These are phyloP conservation scores for Antigone vipio DNA, from an alignment of 2,113 vertebrate species.

Conservation along the genomic window DNA sequence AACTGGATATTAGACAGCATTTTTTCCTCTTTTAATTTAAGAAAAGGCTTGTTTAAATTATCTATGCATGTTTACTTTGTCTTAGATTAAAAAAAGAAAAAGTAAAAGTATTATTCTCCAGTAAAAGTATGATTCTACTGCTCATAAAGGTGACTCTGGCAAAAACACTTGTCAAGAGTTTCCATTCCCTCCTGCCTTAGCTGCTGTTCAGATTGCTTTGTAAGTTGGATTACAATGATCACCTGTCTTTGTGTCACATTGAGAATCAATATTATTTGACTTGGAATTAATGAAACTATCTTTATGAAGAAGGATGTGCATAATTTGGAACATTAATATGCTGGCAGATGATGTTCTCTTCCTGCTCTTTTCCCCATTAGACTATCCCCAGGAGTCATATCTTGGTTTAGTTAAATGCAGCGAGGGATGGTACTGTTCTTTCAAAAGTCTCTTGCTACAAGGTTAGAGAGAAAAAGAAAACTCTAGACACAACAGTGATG, in stretches of 20 bases:
- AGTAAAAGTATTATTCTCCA: background rate
- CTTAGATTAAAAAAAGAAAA: no score
- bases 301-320: slow-evolving; percentile 38
- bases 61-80: background rate
- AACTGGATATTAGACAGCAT: background rate
- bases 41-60: background rate
- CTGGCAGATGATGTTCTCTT: slow-evolving; percentile 25
- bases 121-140: background rate
- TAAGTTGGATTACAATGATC: background rate
- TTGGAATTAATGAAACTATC: slow-evolving; percentile 12
- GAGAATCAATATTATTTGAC: slow-evolving; percentile 39
- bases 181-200: background rate
- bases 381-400: background rate
- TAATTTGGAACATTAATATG: slow-evolving; percentile 42
- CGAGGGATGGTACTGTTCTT: background rate
- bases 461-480: slow-evolving; percentile 9
- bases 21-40: background rate
- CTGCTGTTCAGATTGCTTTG: background rate
- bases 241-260: background rate
- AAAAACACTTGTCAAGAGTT: background rate
- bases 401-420: slow-evolving; percentile 19
- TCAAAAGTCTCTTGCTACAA: background rate
- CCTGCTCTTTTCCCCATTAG: slow-evolving; percentile 21
- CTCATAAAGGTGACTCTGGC: background rate
- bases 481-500: background rate